Conservation (phyloP, 2,888 invertebrate genomes). For the Drosophila borealis region DNA sequence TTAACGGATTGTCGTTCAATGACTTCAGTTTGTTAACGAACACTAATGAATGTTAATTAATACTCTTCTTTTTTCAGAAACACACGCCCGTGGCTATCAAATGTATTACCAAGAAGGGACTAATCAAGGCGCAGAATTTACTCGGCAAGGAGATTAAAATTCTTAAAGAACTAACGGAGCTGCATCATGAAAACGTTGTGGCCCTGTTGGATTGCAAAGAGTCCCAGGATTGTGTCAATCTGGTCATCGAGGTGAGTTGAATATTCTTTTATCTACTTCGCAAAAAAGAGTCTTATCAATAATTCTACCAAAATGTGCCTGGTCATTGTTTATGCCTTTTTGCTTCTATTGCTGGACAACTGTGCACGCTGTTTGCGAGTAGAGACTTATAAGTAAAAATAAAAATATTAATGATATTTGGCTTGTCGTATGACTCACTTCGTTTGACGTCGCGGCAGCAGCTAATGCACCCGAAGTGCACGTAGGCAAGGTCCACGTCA, state of each 20-base stretch:
- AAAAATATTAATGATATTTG: constrained; percentile 38
- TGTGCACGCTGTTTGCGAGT: background rate
- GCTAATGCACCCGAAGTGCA: constrained; percentile 46
- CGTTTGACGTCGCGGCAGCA: background rate
- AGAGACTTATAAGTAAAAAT: constrained; percentile 4
- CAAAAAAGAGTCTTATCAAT: constrained; percentile 5
- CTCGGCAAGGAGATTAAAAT: constrained; percentile 99
- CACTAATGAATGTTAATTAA: constrained; percentile 45
- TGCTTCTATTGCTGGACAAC: constrained; percentile 9
- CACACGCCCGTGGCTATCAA: constrained; percentile 97
- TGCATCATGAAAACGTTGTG: constrained; percentile 99
- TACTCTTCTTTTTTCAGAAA: constrained; percentile 87
- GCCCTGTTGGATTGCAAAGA: constrained; percentile 99
- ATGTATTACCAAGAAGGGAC: constrained; percentile 98
- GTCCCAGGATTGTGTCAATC: constrained; percentile 96
- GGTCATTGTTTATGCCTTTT: constrained; percentile 37
- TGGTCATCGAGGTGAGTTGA: constrained; percentile 97
- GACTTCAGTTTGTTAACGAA: constrained; percentile 39
- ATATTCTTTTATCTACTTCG: background rate
- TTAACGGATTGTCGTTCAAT: constrained; percentile 27
- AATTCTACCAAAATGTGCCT: constrained; percentile 3
- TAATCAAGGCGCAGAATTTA: constrained; percentile 98
- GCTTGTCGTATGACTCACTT: constrained; percentile 45
- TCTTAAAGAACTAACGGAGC: constrained; percentile 97
- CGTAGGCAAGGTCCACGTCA: constrained; percentile 63